Base-by-base conservation (phyloP, 2,888 invertebrate genomes). In the Drosophila niveifrons region DNA sequence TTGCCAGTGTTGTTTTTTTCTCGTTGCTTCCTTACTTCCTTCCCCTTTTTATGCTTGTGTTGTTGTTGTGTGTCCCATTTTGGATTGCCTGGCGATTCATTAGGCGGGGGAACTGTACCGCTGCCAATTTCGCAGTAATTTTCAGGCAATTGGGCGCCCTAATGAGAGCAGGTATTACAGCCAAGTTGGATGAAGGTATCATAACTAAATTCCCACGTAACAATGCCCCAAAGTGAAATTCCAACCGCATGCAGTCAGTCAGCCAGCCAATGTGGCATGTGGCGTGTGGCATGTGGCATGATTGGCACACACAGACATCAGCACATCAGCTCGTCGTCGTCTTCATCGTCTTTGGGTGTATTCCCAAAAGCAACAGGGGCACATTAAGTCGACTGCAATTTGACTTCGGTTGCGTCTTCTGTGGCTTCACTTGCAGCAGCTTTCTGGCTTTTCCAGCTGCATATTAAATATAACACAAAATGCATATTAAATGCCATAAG, bases 401-500 rank as follows among this genome's bases (percentile, higher is more conserved):
- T 69, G 69, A 80, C 66, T 78, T 86, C 83, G 81, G 80, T 79
- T 86, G 2, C 31, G 41, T 39, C 39, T 31, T 36, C 47, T 61
- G 36, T 65, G 61, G 52, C 50, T 28, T 52, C 46, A 52, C 46
- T 61, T 39, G 23, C 52, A 51, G 51, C 59, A 52, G 64, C 52
- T 64, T 31, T 29, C 48, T 75, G 66, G 52, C 69, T 70, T 58
- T 61, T 70, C 69, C 67, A 72, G 79, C 83, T 86, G 88, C 90
- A 90, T 83, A 83, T 90, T 88, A 90, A 90, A 90, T 90, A 90
- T 88, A 88, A 90, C 88, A 87, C 88, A 89, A 90, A 90, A 90
- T 90, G 89, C 90, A 90, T 90, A 90, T 90, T 90, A 90, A 90
- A 90, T 90, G 84, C 90, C 90, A 88, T 88, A 88, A 87, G 83